These are phyloP conservation scores for Okapia johnstoni DNA, from an alignment of 2,113 vertebrate species.

Conservation along the genomic window DNA sequence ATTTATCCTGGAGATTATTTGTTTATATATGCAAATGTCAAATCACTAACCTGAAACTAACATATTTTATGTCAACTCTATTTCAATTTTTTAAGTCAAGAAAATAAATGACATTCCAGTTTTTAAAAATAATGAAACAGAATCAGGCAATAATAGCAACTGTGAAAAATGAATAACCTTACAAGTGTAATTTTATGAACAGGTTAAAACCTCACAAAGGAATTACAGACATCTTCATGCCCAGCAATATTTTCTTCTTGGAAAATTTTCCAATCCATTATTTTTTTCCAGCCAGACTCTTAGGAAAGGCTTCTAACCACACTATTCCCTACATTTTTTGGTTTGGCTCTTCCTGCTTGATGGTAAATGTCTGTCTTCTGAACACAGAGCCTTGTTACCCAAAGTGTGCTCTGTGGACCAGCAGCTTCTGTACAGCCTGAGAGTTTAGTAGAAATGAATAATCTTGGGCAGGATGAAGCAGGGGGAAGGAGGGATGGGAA, in stretches of 20 bases:
- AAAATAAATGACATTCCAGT: background rate
- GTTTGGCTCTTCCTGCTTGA: background rate
- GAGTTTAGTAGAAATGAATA: background rate
- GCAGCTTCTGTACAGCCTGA: background rate
- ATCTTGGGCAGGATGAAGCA: background rate
- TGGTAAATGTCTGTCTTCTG: background rate
- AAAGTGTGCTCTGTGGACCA: background rate
- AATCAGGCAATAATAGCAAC: background rate
- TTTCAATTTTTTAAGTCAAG: background rate
- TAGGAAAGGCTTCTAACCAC: background rate
- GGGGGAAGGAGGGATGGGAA: too few relatives aligned
- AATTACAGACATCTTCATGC: background rate
- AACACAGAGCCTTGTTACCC: background rate
- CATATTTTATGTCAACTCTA: background rate
- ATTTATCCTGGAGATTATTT: background rate
- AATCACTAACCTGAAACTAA: background rate
- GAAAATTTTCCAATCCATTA: background rate
- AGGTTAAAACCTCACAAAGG: background rate
- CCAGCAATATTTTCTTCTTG: background rate
- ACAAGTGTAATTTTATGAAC: background rate
- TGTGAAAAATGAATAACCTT: background rate
- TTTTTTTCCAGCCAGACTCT: background rate
- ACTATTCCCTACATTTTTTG: fast-evolving
- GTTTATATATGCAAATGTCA: background rate
- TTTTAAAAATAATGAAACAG: background rate